A percentile compares a stretch with the other conserved stretches of the same genome.
Conservation (phyloP, 2,113 vertebrate genomes). For the Mandrillus leucophaeus region DNA sequence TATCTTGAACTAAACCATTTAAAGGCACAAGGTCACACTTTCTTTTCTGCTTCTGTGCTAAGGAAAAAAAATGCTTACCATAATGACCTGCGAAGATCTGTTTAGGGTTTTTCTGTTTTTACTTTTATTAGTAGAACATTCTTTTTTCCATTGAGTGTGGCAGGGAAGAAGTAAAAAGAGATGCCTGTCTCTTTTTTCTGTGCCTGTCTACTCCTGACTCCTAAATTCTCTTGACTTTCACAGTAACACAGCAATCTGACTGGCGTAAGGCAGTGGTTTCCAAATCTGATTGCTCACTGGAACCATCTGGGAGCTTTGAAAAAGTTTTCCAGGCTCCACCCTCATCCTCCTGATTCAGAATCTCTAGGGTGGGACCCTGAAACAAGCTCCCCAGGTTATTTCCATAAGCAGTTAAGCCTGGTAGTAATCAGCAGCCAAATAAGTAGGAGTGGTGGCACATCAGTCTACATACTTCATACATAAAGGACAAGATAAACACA, state of each 20-base stretch:
- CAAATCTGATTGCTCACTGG: neutral
- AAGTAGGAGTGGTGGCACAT: neutral
- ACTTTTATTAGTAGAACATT: slow-evolving; percentile 4
- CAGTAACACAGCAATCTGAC: neutral
- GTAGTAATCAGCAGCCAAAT: slow-evolving; percentile 23
- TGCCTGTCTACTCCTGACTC: neutral
- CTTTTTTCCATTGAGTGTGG: neutral
- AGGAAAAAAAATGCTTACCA: neutral
- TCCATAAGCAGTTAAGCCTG: neutral
- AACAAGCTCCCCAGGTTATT: slow-evolving; percentile 16
- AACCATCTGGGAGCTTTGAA: slow-evolving; percentile 10
- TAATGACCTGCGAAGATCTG: neutral
- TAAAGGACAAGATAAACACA: neutral
- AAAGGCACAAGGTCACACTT: slow-evolving; percentile 9
- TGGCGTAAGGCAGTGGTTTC: neutral
- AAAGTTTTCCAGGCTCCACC: neutral
- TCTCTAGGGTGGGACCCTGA: neutral
- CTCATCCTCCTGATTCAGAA: slow-evolving; percentile 34
- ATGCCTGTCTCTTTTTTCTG: neutral
- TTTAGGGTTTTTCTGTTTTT: slow-evolving; percentile 17
- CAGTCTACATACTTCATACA: neutral
- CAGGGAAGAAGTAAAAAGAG: slow-evolving; percentile 27
- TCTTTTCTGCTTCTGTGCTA: neutral
- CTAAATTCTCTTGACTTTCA: neutral
- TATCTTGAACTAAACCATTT: slow-evolving; percentile 38